Evolutionary conservation across 2,113 vertebrate species (phyloP).

Genomic region (Xenus cinereus): DNA sequence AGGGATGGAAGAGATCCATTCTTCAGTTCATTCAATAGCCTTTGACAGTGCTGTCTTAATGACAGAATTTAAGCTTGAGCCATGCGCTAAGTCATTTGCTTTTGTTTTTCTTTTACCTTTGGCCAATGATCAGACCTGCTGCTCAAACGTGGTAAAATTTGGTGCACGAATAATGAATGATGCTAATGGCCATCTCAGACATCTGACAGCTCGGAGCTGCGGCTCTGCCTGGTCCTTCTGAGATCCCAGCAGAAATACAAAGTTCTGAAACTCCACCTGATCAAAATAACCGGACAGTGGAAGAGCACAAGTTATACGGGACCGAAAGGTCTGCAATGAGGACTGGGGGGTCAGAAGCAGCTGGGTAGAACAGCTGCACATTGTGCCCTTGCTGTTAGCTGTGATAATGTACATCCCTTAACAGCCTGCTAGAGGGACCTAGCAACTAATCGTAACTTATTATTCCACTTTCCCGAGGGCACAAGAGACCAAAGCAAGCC

Average conservation of each 20-base stretch:
- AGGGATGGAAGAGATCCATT: neutral
- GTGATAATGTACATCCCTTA: neutral
- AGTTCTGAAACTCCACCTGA: neutral
- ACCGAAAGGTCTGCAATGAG: neutral
- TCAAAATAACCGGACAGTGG: neutral
- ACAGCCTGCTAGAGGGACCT: neutral
- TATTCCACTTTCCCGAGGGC: neutral
- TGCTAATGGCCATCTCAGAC: neutral
- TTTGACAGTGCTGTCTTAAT: neutral
- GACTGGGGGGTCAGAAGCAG: neutral
- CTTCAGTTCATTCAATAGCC: neutral
- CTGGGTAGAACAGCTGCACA: fast-evolving
- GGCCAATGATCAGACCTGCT: neutral
- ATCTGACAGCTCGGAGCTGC: neutral
- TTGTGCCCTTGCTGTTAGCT: neutral
- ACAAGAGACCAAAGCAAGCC: neutral
- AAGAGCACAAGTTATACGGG: neutral
- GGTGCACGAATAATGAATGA: neutral
- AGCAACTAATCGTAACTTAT: neutral
- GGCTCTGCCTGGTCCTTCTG: neutral
- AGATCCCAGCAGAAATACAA: neutral
- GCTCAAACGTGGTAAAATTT: neutral
- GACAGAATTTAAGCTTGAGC: neutral
- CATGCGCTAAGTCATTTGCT: neutral
- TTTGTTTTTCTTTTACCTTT: neutral